phyloP scores from a whole-genome alignment of 1,140 invertebrate genomes.

The Steinernema feltiae region DNA sequence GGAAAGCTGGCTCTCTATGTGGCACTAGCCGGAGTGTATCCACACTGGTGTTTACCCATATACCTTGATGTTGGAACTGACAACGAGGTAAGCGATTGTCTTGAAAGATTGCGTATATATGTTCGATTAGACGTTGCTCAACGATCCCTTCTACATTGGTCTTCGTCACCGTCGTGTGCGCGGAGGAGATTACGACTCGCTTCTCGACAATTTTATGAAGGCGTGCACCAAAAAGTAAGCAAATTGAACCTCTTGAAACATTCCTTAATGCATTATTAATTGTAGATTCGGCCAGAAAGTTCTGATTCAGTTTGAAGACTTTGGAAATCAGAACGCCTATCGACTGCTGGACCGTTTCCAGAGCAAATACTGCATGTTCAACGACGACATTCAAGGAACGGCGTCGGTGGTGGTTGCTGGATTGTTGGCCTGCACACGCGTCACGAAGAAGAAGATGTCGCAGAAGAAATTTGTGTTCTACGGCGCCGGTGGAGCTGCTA shows the following conservation, averaged over 20 bases:
- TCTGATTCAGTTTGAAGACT: constrained; percentile 83
- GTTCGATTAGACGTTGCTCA: too few species aligned
- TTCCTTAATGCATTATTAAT: constrained; percentile 10
- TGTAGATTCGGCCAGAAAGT: constrained; percentile 59
- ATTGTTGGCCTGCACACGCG: constrained; percentile 72
- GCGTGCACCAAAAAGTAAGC: constrained; percentile 70
- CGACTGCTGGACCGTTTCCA: constrained; percentile 80
- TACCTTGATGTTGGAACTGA: constrained; percentile 87
- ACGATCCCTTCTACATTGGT: constrained; percentile 92
- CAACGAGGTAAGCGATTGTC: constrained; percentile 72
- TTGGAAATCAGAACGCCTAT: constrained; percentile 86
- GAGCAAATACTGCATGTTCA: constrained; percentile 83
- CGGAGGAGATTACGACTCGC: constrained; percentile 82
- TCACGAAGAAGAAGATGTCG: constrained; percentile 71
- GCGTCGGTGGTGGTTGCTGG: constrained; percentile 86
- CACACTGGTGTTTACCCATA: constrained; percentile 83
- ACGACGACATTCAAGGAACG: constrained; percentile 93
- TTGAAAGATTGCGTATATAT: too few species aligned
- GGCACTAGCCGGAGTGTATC: constrained; percentile 83
- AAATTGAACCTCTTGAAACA: constrained; percentile 12
- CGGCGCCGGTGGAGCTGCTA: constrained; percentile 70
- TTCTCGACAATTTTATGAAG: constrained; percentile 96
- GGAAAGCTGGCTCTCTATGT: constrained; percentile 88
- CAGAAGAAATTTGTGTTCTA: constrained; percentile 81
- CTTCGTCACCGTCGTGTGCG: constrained; percentile 75